Base-by-base conservation (phyloP, 2,888 invertebrate genomes). In the Muschampia staudingeri region DNA sequence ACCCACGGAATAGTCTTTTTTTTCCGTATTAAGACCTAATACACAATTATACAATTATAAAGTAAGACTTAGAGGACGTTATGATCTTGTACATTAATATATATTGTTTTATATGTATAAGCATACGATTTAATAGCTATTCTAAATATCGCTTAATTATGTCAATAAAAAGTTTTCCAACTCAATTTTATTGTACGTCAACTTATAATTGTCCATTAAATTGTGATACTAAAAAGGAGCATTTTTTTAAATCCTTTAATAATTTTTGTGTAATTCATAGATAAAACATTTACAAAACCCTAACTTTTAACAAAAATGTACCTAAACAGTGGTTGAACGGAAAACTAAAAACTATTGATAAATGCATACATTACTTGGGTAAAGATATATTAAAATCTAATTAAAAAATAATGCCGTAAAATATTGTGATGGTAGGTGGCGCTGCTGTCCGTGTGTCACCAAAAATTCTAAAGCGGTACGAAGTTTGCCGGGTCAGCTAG, bases 151-250 rank as follows among this genome's bases (percentile, higher is more conserved):
- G 79, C 73, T 73, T 73, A 75, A 19, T 48, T 75, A 56, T 37
- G 61, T 76, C 34, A 76, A 76, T 76, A 42, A 70, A 76, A 76
- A 42, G 70, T 56, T 80, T 80, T 76, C 70, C 76, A 56, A 70
- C 76, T 71, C 76, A 76, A 80, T 65, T 76, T 61, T 65, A 81
- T 61, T 81, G 73, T 76, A 71, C 52, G 48, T 79, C 73, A 80
- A 75, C 48, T 37, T 73, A 52, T 75, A 70, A 71, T 93, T 96
- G 96, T 96, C 95, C 95, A 96, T 70, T 70, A 72, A 94, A 96
- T 93, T 95, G 95, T 96, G 95, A 96, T 96, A 96, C 91, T 76
- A 48, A n/a, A 37, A 56, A 61, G 6, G 12, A 34, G 19, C 61
- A 76, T 81, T 76, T 71, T 71, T 75, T 34, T 30, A 65, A 30